Evolutionary conservation across 2,797 vertebrate genomes (phyloP).

Genomic region (Enteromius mattozi): DNA sequence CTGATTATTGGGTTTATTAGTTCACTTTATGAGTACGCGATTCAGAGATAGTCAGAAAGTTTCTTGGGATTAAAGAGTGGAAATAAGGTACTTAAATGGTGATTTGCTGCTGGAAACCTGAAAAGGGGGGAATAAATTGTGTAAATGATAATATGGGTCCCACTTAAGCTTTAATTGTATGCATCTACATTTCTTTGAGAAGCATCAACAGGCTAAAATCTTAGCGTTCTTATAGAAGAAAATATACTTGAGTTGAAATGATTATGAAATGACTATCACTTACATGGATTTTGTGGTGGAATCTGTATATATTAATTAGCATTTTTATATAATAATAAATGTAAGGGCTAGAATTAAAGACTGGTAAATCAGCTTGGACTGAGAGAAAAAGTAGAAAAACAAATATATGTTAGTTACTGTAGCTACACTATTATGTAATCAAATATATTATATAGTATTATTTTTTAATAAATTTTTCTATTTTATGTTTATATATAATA

Average conservation of each 20-base stretch:
- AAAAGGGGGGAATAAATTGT: neutral
- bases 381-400: neutral
- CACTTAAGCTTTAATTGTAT: conserved; percentile 24
- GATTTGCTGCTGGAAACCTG: conserved; percentile 9
- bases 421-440: neutral
- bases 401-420: neutral
- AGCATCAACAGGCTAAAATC: neutral
- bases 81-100: conserved; percentile 31
- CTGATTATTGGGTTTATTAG: conserved; percentile 67
- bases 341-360: neutral
- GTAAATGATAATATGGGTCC: conserved; percentile 9
- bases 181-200: conserved; percentile 19
- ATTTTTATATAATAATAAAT: neutral
- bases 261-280: conserved; percentile 1
- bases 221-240: neutral
- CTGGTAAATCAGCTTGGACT: neutral
- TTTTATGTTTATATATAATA: no score
- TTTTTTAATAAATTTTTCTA: no score
- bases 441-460: no score
- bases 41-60: conserved; percentile 23
- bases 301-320: neutral
- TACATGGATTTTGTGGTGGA: neutral
- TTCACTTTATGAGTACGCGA: conserved; percentile 44
- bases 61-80: conserved; percentile 13
- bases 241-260: neutral